phyloP scores from a whole-genome alignment of 2,113 vertebrate genomes.

The Lampris megalopsis region DNA sequence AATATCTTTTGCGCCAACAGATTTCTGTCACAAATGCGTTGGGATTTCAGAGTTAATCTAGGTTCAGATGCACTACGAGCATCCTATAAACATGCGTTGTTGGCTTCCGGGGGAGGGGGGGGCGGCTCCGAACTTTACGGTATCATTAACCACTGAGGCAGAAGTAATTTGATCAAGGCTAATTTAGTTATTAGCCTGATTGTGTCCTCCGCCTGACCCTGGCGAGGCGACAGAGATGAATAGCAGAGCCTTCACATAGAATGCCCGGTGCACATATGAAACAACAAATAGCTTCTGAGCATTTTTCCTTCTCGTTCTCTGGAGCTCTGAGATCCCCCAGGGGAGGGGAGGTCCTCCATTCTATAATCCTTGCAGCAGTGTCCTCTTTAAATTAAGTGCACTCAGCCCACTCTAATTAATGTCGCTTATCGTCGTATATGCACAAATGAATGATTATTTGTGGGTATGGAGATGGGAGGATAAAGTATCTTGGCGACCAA shows the following conservation, averaged over 20 bases:
- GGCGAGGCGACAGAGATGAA: slow-evolving; percentile 55
- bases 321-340: slow-evolving; percentile 26
- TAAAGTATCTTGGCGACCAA: too few relatives aligned
- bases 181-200: slow-evolving; percentile 75
- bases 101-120: slow-evolving; percentile 48
- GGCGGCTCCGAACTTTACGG: slow-evolving; percentile 61
- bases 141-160: slow-evolving; percentile 72
- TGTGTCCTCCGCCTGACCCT: slow-evolving; percentile 69
- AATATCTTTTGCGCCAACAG: too few relatives aligned
- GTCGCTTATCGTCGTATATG: too few relatives aligned
- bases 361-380: slow-evolving; percentile 1
- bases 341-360: not conserved
- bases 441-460: too few relatives aligned
- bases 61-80: slow-evolving; percentile 45
- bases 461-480: too few relatives aligned
- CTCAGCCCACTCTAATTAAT: not conserved
- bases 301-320: slow-evolving; percentile 26
- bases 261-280: slow-evolving; percentile 21
- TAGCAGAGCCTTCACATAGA: slow-evolving; percentile 28
- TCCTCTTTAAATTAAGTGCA: slow-evolving; percentile 17
- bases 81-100: slow-evolving; percentile 61
- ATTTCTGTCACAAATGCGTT: slow-evolving; percentile 28
- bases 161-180: slow-evolving; percentile 73
- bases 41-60: slow-evolving; percentile 67
- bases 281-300: slow-evolving; percentile 23